These are phyloP conservation scores for Lepus europaeus DNA, from an alignment of 2,113 vertebrate species.

Conservation along the genomic window DNA sequence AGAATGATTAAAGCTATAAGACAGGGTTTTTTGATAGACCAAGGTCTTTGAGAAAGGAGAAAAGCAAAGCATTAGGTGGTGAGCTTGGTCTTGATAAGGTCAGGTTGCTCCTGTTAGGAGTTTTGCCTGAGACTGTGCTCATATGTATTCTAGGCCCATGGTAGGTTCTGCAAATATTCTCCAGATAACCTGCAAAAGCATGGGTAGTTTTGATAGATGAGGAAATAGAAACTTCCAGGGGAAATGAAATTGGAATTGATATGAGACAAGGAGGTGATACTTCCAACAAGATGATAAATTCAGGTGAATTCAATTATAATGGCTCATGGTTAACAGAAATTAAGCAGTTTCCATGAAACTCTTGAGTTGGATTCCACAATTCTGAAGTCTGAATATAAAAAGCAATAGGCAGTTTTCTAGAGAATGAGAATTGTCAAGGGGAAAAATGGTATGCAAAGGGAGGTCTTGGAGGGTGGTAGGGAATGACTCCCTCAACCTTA, in stretches of 20 bases:
- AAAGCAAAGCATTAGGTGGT: background rate
- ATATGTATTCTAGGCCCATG: background rate
- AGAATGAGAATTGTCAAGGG: background rate
- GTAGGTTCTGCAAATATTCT: background rate
- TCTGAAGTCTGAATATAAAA: background rate
- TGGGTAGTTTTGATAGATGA: background rate
- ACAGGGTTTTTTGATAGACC: background rate
- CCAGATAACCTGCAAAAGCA: background rate
- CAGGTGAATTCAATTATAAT: background rate
- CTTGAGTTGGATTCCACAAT: background rate
- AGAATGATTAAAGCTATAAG: background rate
- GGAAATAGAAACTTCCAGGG: background rate
- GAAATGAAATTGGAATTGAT: background rate
- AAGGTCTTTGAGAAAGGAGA: background rate
- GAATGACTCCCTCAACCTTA: background rate
- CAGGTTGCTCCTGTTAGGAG: background rate
- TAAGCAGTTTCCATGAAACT: conserved; percentile 31
- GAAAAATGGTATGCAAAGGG: background rate
- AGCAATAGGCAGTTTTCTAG: background rate
- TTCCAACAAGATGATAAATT: background rate
- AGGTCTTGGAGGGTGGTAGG: background rate
- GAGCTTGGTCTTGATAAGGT: background rate
- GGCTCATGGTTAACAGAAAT: background rate
- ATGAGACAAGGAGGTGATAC: background rate
- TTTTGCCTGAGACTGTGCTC: background rate